phyloP scores from a whole-genome alignment of 2,113 vertebrate genomes.

The Centropus bengalensis region DNA sequence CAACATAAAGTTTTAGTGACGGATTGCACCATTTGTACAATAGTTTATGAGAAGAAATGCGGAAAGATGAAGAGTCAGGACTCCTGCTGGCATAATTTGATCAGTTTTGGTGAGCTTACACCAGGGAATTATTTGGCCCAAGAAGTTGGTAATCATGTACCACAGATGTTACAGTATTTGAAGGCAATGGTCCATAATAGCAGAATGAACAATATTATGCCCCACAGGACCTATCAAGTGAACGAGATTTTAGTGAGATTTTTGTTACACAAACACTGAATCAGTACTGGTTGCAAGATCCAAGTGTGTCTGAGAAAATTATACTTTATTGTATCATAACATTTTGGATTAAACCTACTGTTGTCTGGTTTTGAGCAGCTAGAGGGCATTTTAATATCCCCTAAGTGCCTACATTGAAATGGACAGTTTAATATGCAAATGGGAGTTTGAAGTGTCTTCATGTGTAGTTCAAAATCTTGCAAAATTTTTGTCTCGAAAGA shows the following conservation, averaged over 20 bases:
- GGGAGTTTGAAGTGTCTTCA: not conserved
- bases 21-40: not conserved
- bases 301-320: not conserved
- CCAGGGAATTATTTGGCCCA: slow-evolving; percentile 32
- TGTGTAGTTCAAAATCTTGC: not conserved
- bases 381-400: not conserved
- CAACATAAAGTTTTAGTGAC: not conserved
- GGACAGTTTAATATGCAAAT: not conserved
- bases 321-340: not conserved
- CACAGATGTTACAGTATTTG: slow-evolving; percentile 57
- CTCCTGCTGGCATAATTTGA: not conserved
- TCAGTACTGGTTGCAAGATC: slow-evolving; percentile 10
- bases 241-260: slow-evolving; percentile 28
- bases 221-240: slow-evolving; percentile 51
- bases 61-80: not conserved
- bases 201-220: slow-evolving; percentile 49
- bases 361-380: not conserved
- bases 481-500: not conserved
- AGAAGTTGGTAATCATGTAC: slow-evolving; percentile 35
- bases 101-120: not conserved
- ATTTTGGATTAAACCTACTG: not conserved
- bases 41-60: not conserved
- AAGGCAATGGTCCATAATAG: slow-evolving; percentile 57
- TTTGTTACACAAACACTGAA: slow-evolving; percentile 32
- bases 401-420: not conserved